phyloP scores from a whole-genome alignment of 2,113 vertebrate genomes.

The Isichthys henryi region DNA sequence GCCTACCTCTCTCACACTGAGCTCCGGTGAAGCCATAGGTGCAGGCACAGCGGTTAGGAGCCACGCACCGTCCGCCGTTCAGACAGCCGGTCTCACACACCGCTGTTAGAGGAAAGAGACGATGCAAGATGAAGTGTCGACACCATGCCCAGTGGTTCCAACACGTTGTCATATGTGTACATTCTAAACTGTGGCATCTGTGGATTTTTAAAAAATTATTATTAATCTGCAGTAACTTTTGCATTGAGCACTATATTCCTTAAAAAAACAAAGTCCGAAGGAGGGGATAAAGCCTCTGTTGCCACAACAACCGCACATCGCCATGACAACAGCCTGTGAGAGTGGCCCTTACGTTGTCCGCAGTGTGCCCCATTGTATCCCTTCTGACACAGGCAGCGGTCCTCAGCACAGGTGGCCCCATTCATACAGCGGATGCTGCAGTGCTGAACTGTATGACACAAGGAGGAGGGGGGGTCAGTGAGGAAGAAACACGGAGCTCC shows the following conservation, averaged over 20 bases:
- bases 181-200: background rate
- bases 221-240: background rate
- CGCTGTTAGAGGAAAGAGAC: conserved; percentile 58
- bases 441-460: conserved; percentile 71
- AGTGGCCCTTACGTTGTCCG: conserved; percentile 80
- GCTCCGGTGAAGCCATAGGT: conserved; percentile 94
- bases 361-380: conserved; percentile 90
- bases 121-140: background rate
- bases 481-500: background rate
- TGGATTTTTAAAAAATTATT: too few relatives aligned
- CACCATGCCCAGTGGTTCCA: too few relatives aligned
- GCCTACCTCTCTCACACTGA: conserved; percentile 94
- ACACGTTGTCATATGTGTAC: background rate
- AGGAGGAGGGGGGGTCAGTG: background rate
- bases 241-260: background rate
- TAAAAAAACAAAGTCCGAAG: background rate
- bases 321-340: too few relatives aligned
- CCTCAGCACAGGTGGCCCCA: conserved; percentile 86
- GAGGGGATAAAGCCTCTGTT: background rate
- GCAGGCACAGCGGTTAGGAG: conserved; percentile 90
- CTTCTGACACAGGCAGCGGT: conserved; percentile 86
- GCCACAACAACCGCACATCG: background rate
- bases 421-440: conserved; percentile 97
- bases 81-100: conserved; percentile 93
- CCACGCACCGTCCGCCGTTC: conserved; percentile 91